phyloP scores from a whole-genome alignment of 1,140 invertebrate genomes.

The Caerostris extrusa region DNA sequence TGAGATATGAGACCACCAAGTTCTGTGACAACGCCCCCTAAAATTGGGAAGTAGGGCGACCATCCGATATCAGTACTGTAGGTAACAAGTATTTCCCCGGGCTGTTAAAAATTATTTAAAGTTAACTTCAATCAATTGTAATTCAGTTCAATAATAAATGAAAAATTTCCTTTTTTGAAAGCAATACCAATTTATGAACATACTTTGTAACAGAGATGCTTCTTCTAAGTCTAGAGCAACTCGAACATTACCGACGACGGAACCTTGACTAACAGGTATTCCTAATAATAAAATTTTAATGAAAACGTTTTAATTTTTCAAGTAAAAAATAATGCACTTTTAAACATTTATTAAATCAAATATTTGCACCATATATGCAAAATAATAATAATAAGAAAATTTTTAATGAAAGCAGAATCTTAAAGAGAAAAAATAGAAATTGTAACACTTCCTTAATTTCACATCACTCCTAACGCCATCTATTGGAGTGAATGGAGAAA shows the following conservation, averaged over 20 bases:
- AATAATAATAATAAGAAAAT: too few species aligned
- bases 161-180: background rate
- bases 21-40: conserved; percentile 91
- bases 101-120: conserved; percentile 79
- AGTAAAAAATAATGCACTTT: background rate
- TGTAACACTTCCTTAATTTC: too few species aligned
- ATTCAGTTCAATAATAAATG: too few species aligned
- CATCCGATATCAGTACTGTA: conserved; percentile 91
- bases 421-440: too few species aligned
- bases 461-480: too few species aligned
- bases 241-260: conserved; percentile 82
- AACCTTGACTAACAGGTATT: conserved; percentile 87
- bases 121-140: too few species aligned
- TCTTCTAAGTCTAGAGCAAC: conserved; percentile 78
- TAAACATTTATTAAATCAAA: too few species aligned
- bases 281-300: conserved; percentile 80
- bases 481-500: too few species aligned
- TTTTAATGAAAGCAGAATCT: too few species aligned
- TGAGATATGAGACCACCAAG: conserved; percentile 92
- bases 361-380: too few species aligned
- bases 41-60: conserved; percentile 92
- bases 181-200: background rate
- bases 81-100: conserved; percentile 88
- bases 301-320: background rate
- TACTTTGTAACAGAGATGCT: conserved; percentile 73